phyloP scores from a whole-genome alignment of 2,888 invertebrate genomes.

The Machimus rusticus region DNA sequence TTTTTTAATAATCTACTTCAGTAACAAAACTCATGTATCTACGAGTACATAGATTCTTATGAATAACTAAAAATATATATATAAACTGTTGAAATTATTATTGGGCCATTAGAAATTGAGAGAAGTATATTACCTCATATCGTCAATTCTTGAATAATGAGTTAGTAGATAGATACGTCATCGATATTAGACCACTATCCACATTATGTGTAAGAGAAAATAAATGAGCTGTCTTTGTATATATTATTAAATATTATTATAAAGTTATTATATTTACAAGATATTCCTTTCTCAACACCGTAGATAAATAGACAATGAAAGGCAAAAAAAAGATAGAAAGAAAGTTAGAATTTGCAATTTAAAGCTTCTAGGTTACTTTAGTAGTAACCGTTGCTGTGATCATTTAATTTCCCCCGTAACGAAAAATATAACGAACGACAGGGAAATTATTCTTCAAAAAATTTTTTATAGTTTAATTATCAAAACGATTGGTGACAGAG shows the following conservation, averaged over 20 bases:
- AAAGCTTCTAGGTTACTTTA: background rate
- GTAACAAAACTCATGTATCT: too few relatives aligned
- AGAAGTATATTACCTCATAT: background rate
- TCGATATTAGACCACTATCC: too few relatives aligned
- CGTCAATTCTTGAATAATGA: background rate
- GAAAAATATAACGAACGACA: background rate
- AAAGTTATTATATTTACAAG: background rate
- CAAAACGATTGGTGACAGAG: background rate
- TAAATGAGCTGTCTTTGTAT: background rate
- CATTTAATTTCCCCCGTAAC: background rate
- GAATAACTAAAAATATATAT: too few relatives aligned
- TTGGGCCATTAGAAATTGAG: background rate
- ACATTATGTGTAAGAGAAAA: background rate
- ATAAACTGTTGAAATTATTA: too few relatives aligned
- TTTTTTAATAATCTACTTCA: too few relatives aligned
- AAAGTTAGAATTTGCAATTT: background rate
- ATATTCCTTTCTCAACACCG: background rate
- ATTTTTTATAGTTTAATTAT: background rate
- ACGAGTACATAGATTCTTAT: too few relatives aligned
- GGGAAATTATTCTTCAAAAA: background rate
- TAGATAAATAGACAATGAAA: background rate
- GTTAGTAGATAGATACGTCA: background rate
- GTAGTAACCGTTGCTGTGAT: background rate
- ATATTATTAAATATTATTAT: background rate
- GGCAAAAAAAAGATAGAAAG: background rate